phyloP scores from a whole-genome alignment of 2,797 vertebrate genomes.

The Telmatherina bonti region DNA sequence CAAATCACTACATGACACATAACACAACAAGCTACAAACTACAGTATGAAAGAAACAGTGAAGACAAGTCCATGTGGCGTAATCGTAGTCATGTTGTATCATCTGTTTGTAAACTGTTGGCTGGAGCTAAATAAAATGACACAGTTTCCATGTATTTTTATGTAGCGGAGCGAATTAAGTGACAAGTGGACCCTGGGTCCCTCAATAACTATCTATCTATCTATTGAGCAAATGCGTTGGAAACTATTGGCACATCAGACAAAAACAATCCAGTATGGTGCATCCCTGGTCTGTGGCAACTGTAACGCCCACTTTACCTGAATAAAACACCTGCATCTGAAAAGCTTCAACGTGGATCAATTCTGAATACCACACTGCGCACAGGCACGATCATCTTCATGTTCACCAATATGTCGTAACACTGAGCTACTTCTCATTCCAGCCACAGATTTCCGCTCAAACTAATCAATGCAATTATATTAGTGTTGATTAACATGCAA shows the following conservation, averaged over 20 bases:
- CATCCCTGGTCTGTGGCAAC: no score
- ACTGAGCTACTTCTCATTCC: background rate
- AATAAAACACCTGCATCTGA: background rate
- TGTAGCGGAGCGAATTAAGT: no score
- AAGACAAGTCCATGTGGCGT: background rate
- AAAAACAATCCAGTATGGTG: no score
- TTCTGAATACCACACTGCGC: background rate
- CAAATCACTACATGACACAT: background rate
- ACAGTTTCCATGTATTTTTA: no score
- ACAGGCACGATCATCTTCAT: background rate
- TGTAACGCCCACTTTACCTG: background rate
- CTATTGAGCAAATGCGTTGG: no score
- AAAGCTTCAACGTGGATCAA: background rate
- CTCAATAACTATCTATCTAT: no score
- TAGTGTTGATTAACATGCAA: slow-evolving; percentile 12
- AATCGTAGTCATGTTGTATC: background rate
- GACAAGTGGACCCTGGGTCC: no score
- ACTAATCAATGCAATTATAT: slow-evolving; percentile 8
- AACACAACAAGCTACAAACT: background rate
- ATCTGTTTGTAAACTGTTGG: no score
- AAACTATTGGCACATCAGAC: no score
- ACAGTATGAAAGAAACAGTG: no score
- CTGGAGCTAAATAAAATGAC: no score
- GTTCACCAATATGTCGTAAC: background rate
- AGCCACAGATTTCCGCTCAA: slow-evolving; percentile 9